These are phyloP conservation scores for Drosophila navojoa DNA, from an alignment of 1,140 invertebrate genomes.

Conservation along the genomic window DNA sequence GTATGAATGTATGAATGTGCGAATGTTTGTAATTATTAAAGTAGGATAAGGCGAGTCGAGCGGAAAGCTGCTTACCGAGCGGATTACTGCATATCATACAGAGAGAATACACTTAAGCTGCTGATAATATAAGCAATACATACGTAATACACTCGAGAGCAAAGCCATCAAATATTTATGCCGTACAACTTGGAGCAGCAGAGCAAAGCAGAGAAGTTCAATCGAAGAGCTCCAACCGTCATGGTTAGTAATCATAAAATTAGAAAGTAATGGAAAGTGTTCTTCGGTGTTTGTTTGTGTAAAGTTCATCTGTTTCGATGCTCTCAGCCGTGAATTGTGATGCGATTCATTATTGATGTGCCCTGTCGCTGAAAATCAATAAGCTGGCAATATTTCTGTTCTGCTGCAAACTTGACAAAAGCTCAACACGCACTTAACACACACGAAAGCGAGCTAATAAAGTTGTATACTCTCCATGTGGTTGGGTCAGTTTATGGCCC, in stretches of 20 bases:
- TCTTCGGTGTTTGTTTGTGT: neutral
- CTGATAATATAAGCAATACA: neutral
- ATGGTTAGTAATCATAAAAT: slow-evolving; percentile 10
- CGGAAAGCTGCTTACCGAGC: neutral
- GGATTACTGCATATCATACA: neutral
- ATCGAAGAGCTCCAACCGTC: neutral
- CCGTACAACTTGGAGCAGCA: too few relatives aligned
- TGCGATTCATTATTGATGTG: neutral
- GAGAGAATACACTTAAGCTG: neutral
- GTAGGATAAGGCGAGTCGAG: neutral
- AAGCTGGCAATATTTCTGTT: slow-evolving; percentile 1
- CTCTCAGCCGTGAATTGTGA: slow-evolving; percentile 18
- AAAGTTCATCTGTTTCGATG: slow-evolving; percentile 13
- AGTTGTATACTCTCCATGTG: neutral
- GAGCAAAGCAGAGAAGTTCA: neutral
- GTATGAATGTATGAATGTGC: slow-evolving; percentile 20
- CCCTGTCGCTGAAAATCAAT: slow-evolving; percentile 13
- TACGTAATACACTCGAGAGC: neutral
- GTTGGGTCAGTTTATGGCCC: neutral
- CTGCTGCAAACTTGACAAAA: neutral
- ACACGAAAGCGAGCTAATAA: slow-evolving; percentile 17
- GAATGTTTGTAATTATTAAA: slow-evolving; percentile 26
- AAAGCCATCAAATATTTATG: too few relatives aligned
- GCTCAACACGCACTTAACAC: slow-evolving; percentile 7
- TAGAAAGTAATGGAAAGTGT: slow-evolving; percentile 17